Evolutionary conservation across 2,888 invertebrate genomes (phyloP).

Genomic region (Drosophila pseudotalamancana): DNA sequence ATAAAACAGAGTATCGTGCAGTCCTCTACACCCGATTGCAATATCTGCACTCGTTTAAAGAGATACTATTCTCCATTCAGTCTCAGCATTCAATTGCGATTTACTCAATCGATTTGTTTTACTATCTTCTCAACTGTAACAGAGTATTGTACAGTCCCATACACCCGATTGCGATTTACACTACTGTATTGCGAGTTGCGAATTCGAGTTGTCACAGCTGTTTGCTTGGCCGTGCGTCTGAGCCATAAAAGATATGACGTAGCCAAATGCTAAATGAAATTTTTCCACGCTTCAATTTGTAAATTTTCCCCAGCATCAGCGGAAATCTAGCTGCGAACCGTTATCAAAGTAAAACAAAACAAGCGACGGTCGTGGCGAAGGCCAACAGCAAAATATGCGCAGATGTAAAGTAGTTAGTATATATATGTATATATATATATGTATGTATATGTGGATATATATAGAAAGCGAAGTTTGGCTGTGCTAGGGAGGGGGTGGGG

Average conservation of each 20-base stretch:
- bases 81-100: no score
- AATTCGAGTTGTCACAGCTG: conserved; percentile 10
- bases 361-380: conserved; percentile 10
- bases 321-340: conserved; percentile 41
- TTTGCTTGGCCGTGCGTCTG: conserved; percentile 1
- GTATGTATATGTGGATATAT: background rate
- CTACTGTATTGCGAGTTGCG: no score
- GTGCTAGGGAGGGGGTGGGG: background rate
- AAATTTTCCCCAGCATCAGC: conserved; percentile 55
- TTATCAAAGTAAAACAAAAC: conserved; percentile 59
- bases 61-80: no score
- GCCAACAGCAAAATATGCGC: conserved; percentile 13
- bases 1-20: no score
- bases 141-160: background rate
- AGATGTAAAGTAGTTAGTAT: conserved; percentile 3
- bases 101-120: no score
- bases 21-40: no score
- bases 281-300: conserved; percentile 70
- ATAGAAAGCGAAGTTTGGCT: conserved; percentile 1
- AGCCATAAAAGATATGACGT: conserved; percentile 61
- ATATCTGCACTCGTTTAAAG: no score
- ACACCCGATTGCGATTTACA: background rate
- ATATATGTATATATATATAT: background rate
- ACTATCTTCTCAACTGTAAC: background rate
- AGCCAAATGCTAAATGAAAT: conserved; percentile 49